Percentiles rank a stretch among this genome's conserved stretches.
Conservation (phyloP, 1,140 invertebrate species). For the Pararge aegeria region DNA sequence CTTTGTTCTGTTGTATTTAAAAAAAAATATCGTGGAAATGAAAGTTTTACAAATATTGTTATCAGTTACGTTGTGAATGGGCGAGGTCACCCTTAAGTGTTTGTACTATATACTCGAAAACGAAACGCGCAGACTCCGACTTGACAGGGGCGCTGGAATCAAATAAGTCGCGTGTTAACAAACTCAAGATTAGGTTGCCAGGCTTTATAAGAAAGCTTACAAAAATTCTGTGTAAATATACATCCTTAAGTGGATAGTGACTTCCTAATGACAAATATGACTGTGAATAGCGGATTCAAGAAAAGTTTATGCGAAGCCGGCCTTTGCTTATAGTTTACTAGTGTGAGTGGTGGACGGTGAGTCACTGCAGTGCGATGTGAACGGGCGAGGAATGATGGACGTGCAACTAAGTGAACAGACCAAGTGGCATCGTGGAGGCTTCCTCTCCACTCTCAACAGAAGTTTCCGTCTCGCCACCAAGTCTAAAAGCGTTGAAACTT, state of each 20-base stretch:
- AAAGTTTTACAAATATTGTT: conserved; percentile 47
- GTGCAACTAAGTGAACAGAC: conserved; percentile 58
- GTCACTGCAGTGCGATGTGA: conserved; percentile 66
- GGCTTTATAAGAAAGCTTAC: conserved; percentile 11
- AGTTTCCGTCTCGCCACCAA: conserved; percentile 62
- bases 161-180: conserved; percentile 41
- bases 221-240: conserved; percentile 21
- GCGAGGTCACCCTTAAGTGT: conserved; percentile 47
- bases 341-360: conserved; percentile 56
- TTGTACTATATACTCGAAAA: conserved; percentile 30
- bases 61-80: conserved; percentile 44
- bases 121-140: conserved; percentile 44
- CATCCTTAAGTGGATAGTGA: conserved; percentile 32
- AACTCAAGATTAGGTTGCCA: conserved; percentile 35
- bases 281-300: conserved; percentile 26
- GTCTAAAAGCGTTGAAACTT: conserved; percentile 46
- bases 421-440: conserved; percentile 70
- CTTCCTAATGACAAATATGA: conserved; percentile 27
- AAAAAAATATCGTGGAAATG: conserved; percentile 47
- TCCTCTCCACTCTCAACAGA: conserved; percentile 64
- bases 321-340: conserved; percentile 43
- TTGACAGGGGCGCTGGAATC: conserved; percentile 29
- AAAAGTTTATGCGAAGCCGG: conserved; percentile 37
- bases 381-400: conserved; percentile 65
- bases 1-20: conserved; percentile 45